These are phyloP conservation scores for Burhinus oedicnemus DNA, from an alignment of 2,113 vertebrate genomes.

Conservation along the genomic window DNA sequence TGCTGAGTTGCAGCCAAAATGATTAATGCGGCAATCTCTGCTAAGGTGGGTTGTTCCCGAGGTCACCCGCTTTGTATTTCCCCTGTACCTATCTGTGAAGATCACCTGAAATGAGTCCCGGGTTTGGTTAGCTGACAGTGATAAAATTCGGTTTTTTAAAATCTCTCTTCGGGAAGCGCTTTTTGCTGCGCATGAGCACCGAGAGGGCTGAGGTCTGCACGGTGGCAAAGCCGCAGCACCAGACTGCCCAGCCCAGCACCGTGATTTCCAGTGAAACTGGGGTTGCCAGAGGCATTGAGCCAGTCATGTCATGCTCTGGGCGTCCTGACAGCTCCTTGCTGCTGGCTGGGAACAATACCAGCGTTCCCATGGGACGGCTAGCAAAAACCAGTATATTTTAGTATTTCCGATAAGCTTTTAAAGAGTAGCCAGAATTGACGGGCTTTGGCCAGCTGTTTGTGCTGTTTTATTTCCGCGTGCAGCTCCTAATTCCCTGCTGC, in stretches of 20 bases:
- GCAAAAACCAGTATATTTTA: slow-evolving; percentile 13
- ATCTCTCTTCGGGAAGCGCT: neutral
- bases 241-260: neutral
- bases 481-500: neutral
- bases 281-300: neutral
- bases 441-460: neutral
- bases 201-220: neutral
- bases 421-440: neutral
- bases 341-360: slow-evolving; percentile 8
- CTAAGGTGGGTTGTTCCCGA: neutral
- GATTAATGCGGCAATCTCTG: neutral
- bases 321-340: slow-evolving; percentile 16
- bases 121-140: neutral
- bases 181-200: accelerated
- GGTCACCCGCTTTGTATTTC: neutral
- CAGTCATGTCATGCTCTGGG: neutral
- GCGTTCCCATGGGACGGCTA: neutral
- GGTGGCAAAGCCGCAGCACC: neutral
- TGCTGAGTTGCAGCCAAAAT: neutral
- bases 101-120: neutral
- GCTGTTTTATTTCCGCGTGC: neutral
- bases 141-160: neutral
- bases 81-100: neutral
- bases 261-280: neutral
- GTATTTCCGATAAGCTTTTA: neutral